Base-by-base conservation (phyloP, 2,888 invertebrate species). In the Sceliomorpha sp. region DNA sequence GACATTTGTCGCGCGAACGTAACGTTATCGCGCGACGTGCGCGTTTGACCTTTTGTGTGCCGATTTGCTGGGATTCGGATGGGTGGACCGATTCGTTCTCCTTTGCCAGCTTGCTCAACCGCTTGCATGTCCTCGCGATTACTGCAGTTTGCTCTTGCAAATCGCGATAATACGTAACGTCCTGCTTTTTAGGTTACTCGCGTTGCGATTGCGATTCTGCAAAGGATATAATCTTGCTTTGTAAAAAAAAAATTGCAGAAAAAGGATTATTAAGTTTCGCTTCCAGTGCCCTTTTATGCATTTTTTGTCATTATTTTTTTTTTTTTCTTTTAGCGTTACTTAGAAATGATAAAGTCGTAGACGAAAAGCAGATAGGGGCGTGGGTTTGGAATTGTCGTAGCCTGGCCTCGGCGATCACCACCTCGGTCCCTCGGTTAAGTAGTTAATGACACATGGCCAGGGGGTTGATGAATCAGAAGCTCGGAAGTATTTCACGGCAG, bases 41-140 rank as follows among this genome's bases (percentile, higher is more conserved):
- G 10, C 13, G 26, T 27, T n/a, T 42, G 42, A 42, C 42, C 42
- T 42, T 27, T 42, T 14, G 26, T 26, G 8, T 24, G 10, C 27
- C n/a, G 27, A 12, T 27, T 7, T 26, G 12, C 7, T 7, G 13
- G 27, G 17, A 42, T 27, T 42, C 60, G 60, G 72, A 72, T 70
- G 72, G 70, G 44, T 66, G 62, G 66, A 10, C 31, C 4, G 9
- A 31, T 6, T 31, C 27, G 9, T 12, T 26, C 10, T 2, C 20
- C 20, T 20, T n/a, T n/a, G n/a, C 31, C 4, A 4, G 10, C 10
- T 31, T 13, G 9, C 13, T 26, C 10, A 5, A 2, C 20, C 5
- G 20, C 10, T 8, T 24, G 20, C 10, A 12, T 42, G 12, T 42
- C 27, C 24, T 1, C 10, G 20, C 20, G 20, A 20, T 20, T 20